A percentile compares a stretch with the other conserved stretches of the same genome.
Conservation (phyloP, 2,888 invertebrate species). For the Eurytoma adleriae region DNA sequence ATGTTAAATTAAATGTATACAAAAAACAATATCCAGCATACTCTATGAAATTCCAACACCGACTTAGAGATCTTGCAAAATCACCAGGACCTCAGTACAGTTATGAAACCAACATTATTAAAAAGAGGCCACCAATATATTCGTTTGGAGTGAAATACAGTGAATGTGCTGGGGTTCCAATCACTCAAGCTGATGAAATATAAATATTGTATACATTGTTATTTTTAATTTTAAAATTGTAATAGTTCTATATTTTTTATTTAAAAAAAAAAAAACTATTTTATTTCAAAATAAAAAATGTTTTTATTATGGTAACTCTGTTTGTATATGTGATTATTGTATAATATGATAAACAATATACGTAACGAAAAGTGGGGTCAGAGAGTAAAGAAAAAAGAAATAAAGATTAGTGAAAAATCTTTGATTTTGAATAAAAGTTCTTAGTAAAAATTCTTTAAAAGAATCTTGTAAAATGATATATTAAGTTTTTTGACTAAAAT, state of each 20-base stretch:
- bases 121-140: constrained; percentile 72
- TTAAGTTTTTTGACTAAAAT: too few species aligned
- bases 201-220: constrained; percentile 37
- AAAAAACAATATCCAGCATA: constrained; percentile 68
- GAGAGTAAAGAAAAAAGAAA: too few species aligned
- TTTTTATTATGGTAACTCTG: too few species aligned
- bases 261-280: not conserved
- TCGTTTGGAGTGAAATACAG: constrained; percentile 81
- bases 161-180: constrained; percentile 78
- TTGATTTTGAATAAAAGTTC: too few species aligned
- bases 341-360: too few species aligned
- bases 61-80: constrained; percentile 40
- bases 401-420: too few species aligned
- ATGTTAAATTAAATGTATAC: constrained; percentile 61
- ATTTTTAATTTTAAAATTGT: not conserved
- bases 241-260: not conserved
- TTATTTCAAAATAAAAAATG: not conserved
- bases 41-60: constrained; percentile 62
- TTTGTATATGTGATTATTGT: too few species aligned
- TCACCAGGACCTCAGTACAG: constrained; percentile 70
- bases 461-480: too few species aligned
- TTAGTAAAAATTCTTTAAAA: too few species aligned
- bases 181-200: constrained; percentile 77
- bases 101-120: constrained; percentile 59
- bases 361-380: too few species aligned